phyloP scores from a whole-genome alignment of 2,888 invertebrate species.

The Eristalis intricaria region DNA sequence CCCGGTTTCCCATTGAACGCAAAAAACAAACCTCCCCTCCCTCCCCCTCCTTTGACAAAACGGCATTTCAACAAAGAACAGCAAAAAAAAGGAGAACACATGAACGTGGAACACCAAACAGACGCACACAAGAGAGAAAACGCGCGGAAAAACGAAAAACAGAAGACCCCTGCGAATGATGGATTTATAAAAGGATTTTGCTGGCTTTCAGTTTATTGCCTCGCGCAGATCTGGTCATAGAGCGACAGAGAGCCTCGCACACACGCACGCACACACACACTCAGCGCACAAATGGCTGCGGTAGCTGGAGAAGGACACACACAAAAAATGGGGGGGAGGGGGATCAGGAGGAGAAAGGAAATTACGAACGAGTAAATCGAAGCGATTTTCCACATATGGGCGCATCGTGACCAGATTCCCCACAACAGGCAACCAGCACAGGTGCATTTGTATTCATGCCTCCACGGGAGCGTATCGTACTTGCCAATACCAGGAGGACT shows the following conservation, averaged over 20 bases:
- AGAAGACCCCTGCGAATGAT: neutral
- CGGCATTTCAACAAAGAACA: neutral
- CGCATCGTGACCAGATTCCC: neutral
- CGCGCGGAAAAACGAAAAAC: neutral
- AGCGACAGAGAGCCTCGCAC: no score
- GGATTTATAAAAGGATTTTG: neutral
- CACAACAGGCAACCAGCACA: neutral
- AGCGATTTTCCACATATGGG: neutral
- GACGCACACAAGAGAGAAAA: neutral
- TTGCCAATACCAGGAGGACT: neutral
- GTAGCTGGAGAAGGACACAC: neutral
- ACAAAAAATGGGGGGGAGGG: neutral
- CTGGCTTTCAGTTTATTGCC: neutral
- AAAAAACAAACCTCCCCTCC: no score
- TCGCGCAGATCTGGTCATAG: neutral
- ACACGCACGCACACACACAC: neutral
- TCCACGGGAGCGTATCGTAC: neutral
- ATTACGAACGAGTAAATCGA: neutral
- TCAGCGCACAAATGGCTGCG: neutral
- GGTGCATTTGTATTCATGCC: neutral
- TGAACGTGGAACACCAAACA: neutral
- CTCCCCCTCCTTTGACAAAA: no score
- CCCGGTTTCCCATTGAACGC: no score
- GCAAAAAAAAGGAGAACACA: neutral
- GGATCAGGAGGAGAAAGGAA: no score